phyloP scores from a whole-genome alignment of 2,888 invertebrate genomes.

The Dexiosoma caninum region DNA sequence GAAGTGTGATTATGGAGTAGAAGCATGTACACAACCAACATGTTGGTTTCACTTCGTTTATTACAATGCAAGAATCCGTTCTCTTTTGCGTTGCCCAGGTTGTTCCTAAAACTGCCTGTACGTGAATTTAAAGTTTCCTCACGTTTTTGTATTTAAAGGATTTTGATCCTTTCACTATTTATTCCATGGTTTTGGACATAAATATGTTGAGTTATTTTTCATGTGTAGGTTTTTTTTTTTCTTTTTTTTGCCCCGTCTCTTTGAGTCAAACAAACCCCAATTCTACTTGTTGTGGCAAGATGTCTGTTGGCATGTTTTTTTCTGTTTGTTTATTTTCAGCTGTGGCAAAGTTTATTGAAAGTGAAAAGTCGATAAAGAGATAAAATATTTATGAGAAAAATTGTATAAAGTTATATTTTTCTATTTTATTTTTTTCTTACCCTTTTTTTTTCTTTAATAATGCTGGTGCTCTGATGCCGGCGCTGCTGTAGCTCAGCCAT shows the following conservation, averaged over 20 bases:
- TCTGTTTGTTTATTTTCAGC: neutral
- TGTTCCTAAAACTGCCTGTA: neutral
- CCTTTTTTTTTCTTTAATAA: too few relatives aligned
- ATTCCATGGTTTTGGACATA: slow-evolving; percentile 9
- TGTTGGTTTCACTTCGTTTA: too few relatives aligned
- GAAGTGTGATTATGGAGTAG: too few relatives aligned
- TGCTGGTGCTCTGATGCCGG: too few relatives aligned
- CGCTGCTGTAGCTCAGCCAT: slow-evolving; percentile 2
- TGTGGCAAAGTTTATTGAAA: slow-evolving; percentile 52
- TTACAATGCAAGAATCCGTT: neutral
- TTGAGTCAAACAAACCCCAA: slow-evolving; percentile 27
- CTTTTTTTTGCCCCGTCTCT: too few relatives aligned
- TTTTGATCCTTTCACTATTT: slow-evolving; percentile 29
- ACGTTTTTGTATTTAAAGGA: slow-evolving; percentile 57
- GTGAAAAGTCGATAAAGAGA: slow-evolving; percentile 63
- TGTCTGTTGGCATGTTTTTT: neutral
- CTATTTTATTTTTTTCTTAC: neutral
- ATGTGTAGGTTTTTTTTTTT: neutral
- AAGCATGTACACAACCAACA: too few relatives aligned
- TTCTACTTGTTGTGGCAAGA: slow-evolving; percentile 38
- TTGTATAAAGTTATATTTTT: slow-evolving; percentile 38
- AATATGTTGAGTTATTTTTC: slow-evolving; percentile 26
- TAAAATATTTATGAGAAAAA: slow-evolving; percentile 58
- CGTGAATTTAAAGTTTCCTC: slow-evolving; percentile 43
- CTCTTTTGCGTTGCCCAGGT: neutral